Evolutionary conservation across 2,113 vertebrate species (phyloP).

Genomic region (Zootoca vivipara): DNA sequence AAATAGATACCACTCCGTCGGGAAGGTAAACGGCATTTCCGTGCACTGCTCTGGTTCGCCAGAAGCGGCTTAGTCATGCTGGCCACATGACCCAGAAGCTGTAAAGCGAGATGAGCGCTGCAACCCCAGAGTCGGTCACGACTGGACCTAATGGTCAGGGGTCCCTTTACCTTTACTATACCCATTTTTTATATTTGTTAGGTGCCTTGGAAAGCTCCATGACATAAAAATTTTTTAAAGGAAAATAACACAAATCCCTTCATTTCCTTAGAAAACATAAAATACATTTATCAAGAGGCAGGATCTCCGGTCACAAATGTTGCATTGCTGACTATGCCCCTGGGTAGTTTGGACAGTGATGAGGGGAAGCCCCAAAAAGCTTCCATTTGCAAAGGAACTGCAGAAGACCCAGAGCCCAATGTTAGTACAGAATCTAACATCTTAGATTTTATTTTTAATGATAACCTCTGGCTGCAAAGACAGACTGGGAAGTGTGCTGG

Average conservation of each 20-base stretch:
- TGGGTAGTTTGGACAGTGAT: no score
- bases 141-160: no score
- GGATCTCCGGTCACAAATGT: not conserved
- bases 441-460: not conserved
- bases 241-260: not conserved
- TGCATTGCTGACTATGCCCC: not conserved
- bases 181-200: not conserved
- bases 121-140: no score
- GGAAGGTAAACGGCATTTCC: no score
- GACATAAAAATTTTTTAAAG: not conserved
- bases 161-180: no score
- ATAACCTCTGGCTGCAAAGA: not conserved
- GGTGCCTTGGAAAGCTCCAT: not conserved
- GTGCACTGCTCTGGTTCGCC: no score
- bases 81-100: no score
- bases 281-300: not conserved
- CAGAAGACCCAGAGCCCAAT: not conserved
- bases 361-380: not conserved
- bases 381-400: not conserved
- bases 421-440: not conserved
- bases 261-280: not conserved
- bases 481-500: no score
- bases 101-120: no score
- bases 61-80: no score
- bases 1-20: no score